Evolutionary conservation across 2,797 vertebrate genomes (phyloP), one percentile per base, ranked within the genome.

Genomic region (Chelidonichthys spinosus): DNA sequence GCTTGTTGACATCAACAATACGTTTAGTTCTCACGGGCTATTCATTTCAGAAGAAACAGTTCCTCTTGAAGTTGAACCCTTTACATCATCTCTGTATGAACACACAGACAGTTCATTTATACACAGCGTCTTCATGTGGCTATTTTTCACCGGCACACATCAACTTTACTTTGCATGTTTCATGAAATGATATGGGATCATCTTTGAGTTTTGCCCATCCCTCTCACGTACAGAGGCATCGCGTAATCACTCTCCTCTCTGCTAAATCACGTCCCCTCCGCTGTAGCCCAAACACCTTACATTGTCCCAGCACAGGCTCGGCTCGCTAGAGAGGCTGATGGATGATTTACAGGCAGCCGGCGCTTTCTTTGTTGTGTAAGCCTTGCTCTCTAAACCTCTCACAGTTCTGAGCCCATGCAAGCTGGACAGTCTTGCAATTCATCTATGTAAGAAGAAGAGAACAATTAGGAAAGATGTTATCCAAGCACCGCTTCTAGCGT

Each of bases 251-350:
- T 92, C 87, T 90, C 74, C 74, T 82, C 79, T 52, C 74, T 85
- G 87, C 92, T 93, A 90, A 90, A 92, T 93, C 87, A 89, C 81
- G 85, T 86, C 85, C 64, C 60, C 76, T 89, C 83, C 73, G 84
- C 89, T 89, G 78, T 76, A 89, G 85, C 86, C 85, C 85, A 88
- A 89, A 87, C 88, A 90, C 86, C 91, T 85, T 85, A 85, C 78
- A 82, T 87, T 89, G 87, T 90, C 89, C 87, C 81, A 78, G 89
- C 85, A 81, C 74, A 70, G 78, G 62, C 79, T 82, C 64, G 76
- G 81, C 63, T 76, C 44, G 25, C 80, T 59, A 74, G 59, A 77
- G 62, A 82, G 77, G 67, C 81, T 88, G 89, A 89, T 85, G 85
- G 87, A 92, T 93, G 89, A 84, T 84, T 89, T 89, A 87, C 73